These are phyloP conservation scores for Heliocidaris erythrogramma DNA, from an alignment of 35 echinoderm and acorn worm genomes.

Conservation along the genomic window DNA sequence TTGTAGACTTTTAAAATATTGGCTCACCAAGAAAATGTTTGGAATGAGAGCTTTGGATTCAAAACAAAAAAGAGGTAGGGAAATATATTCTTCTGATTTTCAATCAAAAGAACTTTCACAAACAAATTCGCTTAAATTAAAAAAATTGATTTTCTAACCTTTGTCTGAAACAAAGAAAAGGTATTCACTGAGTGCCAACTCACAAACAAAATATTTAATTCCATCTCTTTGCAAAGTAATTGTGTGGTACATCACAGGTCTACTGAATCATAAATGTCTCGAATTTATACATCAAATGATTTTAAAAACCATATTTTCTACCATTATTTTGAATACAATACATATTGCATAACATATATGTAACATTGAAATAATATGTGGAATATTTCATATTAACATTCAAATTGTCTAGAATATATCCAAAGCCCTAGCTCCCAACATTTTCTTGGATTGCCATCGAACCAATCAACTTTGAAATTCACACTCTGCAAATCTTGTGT, in stretches of 20 bases:
- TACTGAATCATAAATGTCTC: not conserved
- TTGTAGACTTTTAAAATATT: not conserved
- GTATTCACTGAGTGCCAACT: not conserved
- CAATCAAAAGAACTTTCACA: not conserved
- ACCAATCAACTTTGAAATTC: not conserved
- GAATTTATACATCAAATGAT: not conserved
- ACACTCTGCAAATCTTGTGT: not conserved
- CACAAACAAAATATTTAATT: not conserved
- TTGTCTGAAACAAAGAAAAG: not conserved
- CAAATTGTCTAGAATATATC: not conserved
- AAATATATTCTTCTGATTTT: not conserved
- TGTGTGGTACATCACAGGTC: not conserved
- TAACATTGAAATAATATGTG: not conserved
- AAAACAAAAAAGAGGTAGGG: not conserved
- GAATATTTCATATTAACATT: not conserved
- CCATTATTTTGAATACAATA: not conserved
- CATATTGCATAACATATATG: not conserved
- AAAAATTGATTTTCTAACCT: not conserved
- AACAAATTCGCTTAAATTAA: not conserved
- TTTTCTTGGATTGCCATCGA: not conserved
- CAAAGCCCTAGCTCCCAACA: not conserved
- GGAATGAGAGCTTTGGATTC: not conserved
- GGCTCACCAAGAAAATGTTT: not conserved
- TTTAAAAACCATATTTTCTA: not conserved
- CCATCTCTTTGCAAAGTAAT: not conserved